These are phyloP conservation scores for Tipula vernalis DNA, from an alignment of 2,888 invertebrate species.

Conservation along the genomic window DNA sequence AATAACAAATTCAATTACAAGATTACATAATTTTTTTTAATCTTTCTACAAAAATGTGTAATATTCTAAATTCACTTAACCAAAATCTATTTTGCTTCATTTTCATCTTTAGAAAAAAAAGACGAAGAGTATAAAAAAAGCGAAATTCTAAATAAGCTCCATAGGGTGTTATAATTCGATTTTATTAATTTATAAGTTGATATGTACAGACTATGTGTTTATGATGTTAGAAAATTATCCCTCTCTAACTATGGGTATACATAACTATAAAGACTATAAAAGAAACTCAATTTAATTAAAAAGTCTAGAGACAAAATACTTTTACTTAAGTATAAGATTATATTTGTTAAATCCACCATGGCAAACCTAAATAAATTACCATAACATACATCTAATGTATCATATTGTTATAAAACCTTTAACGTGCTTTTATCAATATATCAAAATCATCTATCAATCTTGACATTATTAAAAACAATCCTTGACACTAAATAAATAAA, in stretches of 20 bases:
- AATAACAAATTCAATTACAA: background rate
- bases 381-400: background rate
- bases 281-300: background rate
- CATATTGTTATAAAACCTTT: background rate
- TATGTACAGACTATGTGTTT: background rate
- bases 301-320: background rate
- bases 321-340: background rate
- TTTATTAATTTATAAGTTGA: background rate
- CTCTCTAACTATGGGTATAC: background rate
- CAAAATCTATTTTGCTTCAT: background rate
- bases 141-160: background rate
- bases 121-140: background rate
- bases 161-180: background rate
- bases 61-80: background rate
- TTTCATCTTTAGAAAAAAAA: background rate
- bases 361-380: background rate
- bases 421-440: background rate
- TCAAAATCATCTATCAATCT: background rate
- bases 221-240: background rate
- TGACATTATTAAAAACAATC: background rate
- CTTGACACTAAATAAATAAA: background rate
- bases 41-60: background rate
- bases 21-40: background rate
- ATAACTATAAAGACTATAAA: background rate
- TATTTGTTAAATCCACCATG: background rate